Conservation (phyloP, 2,888 invertebrate genomes). For the Temnothorax ravouxi region DNA sequence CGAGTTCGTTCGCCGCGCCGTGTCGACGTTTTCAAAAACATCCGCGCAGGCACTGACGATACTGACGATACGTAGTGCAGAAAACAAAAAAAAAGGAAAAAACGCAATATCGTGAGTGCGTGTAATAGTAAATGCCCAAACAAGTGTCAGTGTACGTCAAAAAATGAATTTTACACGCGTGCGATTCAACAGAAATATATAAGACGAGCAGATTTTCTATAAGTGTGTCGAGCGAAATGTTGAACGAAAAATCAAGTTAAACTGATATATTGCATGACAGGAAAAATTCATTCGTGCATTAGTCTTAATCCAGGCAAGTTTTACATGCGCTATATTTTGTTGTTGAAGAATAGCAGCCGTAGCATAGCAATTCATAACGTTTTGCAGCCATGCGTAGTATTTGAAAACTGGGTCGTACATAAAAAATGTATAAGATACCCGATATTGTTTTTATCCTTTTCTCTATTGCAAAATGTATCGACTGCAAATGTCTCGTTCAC, state of each 20-base stretch:
- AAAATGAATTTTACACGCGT: neutral
- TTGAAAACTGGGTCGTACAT: conserved; percentile 44
- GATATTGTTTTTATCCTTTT: neutral
- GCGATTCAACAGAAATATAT: neutral
- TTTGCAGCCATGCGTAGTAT: neutral
- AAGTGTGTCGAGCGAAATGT: neutral
- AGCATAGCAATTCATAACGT: conserved; percentile 41
- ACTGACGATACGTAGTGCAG: neutral
- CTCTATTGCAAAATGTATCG: conserved; percentile 23
- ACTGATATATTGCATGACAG: conserved; percentile 2
- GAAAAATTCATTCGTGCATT: conserved; percentile 5
- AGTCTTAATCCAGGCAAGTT: conserved; percentile 20
- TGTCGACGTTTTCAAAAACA: conserved; percentile 52
- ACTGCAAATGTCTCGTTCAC: conserved; percentile 4
- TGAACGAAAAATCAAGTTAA: neutral
- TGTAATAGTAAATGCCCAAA: neutral
- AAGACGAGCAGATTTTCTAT: neutral
- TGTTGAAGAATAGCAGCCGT: conserved; percentile 29
- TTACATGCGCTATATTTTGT: conserved; percentile 4
- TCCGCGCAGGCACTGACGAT: neutral
- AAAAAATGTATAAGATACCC: conserved; percentile 31
- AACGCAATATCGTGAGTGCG: conserved; percentile 4
- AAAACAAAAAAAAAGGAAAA: conserved; percentile 6
- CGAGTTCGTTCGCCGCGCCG: conserved; percentile 28
- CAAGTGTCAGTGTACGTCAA: neutral